phyloP scores from a whole-genome alignment of 2,797 vertebrate species.

The Enteromius viviparus region DNA sequence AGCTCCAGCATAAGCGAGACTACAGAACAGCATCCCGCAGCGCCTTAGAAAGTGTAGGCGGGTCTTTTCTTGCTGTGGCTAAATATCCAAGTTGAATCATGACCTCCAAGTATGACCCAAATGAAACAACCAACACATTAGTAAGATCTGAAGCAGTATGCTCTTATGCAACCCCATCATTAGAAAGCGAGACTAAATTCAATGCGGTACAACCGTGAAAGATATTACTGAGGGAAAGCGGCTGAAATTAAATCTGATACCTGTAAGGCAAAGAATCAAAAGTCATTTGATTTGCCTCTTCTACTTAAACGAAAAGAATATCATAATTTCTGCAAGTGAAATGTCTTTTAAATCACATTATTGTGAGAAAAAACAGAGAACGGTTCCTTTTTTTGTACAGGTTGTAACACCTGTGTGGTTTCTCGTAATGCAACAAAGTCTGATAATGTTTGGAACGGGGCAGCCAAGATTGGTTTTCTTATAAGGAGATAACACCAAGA shows the following conservation, averaged over 20 bases:
- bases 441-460: conserved; percentile 13
- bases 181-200: conserved; percentile 25
- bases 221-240: conserved; percentile 33
- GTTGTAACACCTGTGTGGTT: background rate
- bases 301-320: conserved; percentile 25
- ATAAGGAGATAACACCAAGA: conserved; percentile 34
- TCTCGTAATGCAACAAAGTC: background rate
- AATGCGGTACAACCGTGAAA: conserved; percentile 27
- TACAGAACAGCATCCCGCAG: conserved; percentile 3
- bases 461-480: conserved; percentile 39
- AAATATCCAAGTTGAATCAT: conserved; percentile 43
- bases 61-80: conserved; percentile 31
- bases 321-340: background rate
- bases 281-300: conserved; percentile 31
- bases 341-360: conserved; percentile 29
- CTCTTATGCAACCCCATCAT: conserved; percentile 9
- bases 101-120: conserved; percentile 39
- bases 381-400: background rate
- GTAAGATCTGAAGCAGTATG: conserved; percentile 8
- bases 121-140: conserved; percentile 40
- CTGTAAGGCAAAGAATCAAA: conserved; percentile 23
- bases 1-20: conserved; percentile 13
- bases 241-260: conserved; percentile 36
- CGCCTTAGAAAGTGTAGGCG: conserved; percentile 35
- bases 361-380: background rate